Conservation (phyloP, 2,888 invertebrate species). For the Prosapia bicincta region DNA sequence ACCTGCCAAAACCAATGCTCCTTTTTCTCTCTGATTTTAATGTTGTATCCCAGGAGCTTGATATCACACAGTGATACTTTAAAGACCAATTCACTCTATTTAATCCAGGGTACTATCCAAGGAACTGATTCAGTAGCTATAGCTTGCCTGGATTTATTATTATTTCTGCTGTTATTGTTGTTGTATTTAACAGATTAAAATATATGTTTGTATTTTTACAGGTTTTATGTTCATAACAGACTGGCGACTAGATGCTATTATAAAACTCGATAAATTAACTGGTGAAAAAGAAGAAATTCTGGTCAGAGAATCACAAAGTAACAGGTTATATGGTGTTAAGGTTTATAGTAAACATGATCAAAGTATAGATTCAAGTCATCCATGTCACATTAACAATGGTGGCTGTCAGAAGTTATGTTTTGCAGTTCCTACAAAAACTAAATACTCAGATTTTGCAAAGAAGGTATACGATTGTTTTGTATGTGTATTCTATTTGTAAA, state of each 20-base stretch:
- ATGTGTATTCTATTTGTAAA: too few species aligned
- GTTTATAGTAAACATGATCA: slow-evolving; percentile 78
- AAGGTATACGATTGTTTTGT: too few species aligned
- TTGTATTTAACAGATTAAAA: background rate
- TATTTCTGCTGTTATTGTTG: background rate
- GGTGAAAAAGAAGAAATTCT: slow-evolving; percentile 85
- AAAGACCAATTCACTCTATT: too few species aligned
- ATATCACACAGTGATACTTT: too few species aligned
- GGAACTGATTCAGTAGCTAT: too few species aligned
- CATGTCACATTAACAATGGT: slow-evolving; percentile 80
- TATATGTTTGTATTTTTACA: slow-evolving; percentile 37
- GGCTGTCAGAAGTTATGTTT: slow-evolving; percentile 96
- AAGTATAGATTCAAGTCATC: slow-evolving; percentile 65
- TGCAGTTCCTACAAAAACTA: slow-evolving; percentile 67
- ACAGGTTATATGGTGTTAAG: slow-evolving; percentile 87
- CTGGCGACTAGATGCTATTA: slow-evolving; percentile 93
- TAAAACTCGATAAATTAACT: slow-evolving; percentile 81
- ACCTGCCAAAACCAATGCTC: too few species aligned
- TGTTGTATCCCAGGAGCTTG: too few species aligned
- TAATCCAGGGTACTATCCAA: too few species aligned
- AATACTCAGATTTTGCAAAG: slow-evolving; percentile 37
- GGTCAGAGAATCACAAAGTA: slow-evolving; percentile 84
- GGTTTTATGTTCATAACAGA: slow-evolving; percentile 97
- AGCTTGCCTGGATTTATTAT: too few species aligned
- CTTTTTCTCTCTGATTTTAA: too few species aligned